Conservation (phyloP, 2,888 invertebrate genomes). For the Strigamia maritima region DNA sequence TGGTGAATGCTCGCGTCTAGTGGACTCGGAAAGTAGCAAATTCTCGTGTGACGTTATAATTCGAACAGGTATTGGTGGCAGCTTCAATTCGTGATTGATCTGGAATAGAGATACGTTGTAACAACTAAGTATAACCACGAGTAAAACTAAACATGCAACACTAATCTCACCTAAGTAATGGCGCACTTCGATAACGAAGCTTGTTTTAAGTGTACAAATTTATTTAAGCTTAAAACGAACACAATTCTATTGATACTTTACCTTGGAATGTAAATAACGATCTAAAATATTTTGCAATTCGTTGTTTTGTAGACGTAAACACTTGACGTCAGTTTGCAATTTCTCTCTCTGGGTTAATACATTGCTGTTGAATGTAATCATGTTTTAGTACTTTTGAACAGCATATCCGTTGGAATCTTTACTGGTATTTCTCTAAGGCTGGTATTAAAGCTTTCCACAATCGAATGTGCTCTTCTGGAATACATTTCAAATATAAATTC, state of each 20-base stretch:
- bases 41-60: background rate
- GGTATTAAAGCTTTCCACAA: background rate
- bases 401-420: background rate
- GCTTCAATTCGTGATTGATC: background rate
- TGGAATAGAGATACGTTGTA: background rate
- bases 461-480: background rate
- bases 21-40: background rate
- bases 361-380: background rate
- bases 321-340: background rate
- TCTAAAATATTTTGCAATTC: background rate
- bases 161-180: background rate
- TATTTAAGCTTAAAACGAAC: background rate
- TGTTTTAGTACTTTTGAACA: background rate
- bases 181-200: background rate
- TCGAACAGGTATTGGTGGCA: background rate
- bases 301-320: background rate
- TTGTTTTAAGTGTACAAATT: background rate
- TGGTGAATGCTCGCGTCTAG: background rate
- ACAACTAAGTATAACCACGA: too few species aligned
- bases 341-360: background rate
- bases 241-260: background rate
- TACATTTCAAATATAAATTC: background rate
- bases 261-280: background rate
- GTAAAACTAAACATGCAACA: too few species aligned
- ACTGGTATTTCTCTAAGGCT: conserved; percentile 7